phyloP scores from a whole-genome alignment of 2,797 vertebrate species.

The Glossophaga mutica region DNA sequence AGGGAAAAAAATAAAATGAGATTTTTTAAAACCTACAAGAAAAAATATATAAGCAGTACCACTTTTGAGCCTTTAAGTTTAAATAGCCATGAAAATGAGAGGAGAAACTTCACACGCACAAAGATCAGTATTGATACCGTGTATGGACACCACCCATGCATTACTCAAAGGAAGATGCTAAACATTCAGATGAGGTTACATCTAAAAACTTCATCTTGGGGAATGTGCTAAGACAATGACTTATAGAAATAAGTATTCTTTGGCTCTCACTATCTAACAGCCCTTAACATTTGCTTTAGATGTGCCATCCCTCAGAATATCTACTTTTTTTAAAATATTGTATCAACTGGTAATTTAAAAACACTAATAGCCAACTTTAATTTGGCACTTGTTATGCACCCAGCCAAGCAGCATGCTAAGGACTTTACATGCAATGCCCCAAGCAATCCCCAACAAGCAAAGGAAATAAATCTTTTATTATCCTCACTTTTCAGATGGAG shows the following conservation, averaged over 20 bases:
- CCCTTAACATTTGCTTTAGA: background rate
- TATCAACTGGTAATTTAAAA: background rate
- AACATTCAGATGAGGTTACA: background rate
- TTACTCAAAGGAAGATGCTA: background rate
- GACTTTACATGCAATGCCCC: background rate
- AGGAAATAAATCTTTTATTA: background rate
- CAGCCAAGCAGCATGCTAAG: background rate
- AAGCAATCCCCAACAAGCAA: background rate
- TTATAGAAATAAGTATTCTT: background rate
- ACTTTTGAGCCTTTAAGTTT: conserved; percentile 3
- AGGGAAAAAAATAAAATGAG: background rate
- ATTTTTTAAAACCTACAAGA: background rate
- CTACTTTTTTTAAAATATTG: background rate
- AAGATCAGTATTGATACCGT: background rate
- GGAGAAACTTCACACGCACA: background rate
- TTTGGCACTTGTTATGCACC: background rate
- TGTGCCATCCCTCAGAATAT: background rate
- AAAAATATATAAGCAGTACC: background rate
- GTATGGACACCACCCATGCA: background rate
- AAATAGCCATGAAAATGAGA: background rate
- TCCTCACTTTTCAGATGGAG: background rate
- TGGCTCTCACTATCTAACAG: background rate
- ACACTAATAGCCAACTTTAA: background rate
- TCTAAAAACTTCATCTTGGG: background rate
- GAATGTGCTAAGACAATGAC: background rate